Evolutionary conservation across 2,888 invertebrate genomes (phyloP).

Genomic region (Beris chalybata): DNA sequence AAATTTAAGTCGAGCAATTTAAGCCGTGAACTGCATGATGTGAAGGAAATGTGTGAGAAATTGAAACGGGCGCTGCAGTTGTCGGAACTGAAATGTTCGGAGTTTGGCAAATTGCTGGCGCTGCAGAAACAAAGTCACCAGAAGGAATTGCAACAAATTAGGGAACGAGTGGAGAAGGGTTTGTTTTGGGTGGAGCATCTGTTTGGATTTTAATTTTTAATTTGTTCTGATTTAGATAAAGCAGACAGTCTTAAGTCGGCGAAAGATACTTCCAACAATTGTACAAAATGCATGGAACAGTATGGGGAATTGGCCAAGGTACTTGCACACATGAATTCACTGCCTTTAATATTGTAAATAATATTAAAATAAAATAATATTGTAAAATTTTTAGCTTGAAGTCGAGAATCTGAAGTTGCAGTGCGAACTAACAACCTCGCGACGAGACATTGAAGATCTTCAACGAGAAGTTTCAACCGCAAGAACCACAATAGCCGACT

Average conservation of each 20-base stretch:
- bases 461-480: constrained; percentile 49
- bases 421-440: constrained; percentile 46
- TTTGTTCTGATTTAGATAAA: constrained; percentile 34
- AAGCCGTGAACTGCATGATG: constrained; percentile 58
- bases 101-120: constrained; percentile 59
- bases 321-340: neutral
- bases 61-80: constrained; percentile 56
- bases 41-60: constrained; percentile 61
- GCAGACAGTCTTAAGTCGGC: constrained; percentile 41
- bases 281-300: constrained; percentile 50
- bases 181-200: constrained; percentile 28
- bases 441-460: constrained; percentile 48
- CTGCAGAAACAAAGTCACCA: constrained; percentile 57
- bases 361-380: constrained; percentile 1
- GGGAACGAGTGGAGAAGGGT: constrained; percentile 48
- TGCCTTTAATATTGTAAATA: neutral
- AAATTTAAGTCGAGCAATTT: constrained; percentile 60
- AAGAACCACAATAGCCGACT: constrained; percentile 47
- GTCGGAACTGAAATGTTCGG: constrained; percentile 50
- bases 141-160: constrained; percentile 46
- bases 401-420: constrained; percentile 50
- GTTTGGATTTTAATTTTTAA: neutral
- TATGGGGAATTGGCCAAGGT: constrained; percentile 48
- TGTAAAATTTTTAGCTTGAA: constrained; percentile 47
- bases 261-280: constrained; percentile 41